Percentiles rank a stretch among this genome's conserved stretches.
phyloP scores from a whole-genome alignment of 2,113 vertebrate species.

The Raja brachyura region DNA sequence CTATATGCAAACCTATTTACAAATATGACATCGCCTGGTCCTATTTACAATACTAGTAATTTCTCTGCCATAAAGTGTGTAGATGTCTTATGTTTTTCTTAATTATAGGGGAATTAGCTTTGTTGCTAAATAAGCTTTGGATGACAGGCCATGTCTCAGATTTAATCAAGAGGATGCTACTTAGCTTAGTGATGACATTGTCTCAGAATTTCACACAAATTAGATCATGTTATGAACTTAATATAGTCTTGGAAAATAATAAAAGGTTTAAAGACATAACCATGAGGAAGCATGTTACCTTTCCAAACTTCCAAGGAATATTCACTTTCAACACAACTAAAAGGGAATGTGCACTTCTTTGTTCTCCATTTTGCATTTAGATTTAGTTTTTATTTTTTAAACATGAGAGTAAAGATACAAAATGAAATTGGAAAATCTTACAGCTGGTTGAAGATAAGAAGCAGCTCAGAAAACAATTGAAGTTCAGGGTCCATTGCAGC shows the following conservation, averaged over 20 bases:
- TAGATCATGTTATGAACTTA: not conserved
- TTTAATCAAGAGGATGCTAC: not conserved
- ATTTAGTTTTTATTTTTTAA: not conserved
- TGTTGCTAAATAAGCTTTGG: not conserved
- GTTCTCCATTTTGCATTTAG: not conserved
- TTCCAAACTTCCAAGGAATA: not conserved
- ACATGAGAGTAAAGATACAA: not conserved
- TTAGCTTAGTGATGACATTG: not conserved
- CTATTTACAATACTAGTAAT: not conserved
- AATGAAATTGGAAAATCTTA: not conserved
- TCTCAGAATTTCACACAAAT: not conserved
- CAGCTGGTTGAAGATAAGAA: not conserved
- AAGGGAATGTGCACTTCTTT: not conserved
- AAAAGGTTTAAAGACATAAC: not conserved
- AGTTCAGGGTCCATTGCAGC: not conserved
- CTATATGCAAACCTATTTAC: slow-evolving; percentile 29
- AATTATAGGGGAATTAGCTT: not conserved
- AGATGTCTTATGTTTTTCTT: slow-evolving; percentile 11
- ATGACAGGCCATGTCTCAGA: not conserved
- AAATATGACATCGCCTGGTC: not conserved
- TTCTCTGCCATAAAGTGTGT: not conserved
- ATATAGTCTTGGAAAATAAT: not conserved
- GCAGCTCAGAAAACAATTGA: not conserved
- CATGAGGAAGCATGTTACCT: not conserved
- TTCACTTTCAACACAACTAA: not conserved